Conservation (phyloP, 2,113 vertebrate species). For the Miniopterus natalensis region DNA sequence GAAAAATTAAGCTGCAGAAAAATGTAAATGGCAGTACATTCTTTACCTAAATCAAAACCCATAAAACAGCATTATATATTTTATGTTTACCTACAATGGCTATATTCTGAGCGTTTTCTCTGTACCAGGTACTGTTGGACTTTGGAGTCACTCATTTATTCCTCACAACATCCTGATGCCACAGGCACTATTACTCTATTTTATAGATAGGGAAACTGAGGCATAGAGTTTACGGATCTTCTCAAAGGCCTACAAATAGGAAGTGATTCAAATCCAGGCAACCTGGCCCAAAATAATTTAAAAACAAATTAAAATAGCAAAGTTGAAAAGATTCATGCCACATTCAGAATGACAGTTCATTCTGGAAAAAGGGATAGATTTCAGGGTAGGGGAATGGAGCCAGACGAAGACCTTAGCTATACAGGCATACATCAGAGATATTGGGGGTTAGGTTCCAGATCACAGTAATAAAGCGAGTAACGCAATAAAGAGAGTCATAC, state of each 20-base stretch:
- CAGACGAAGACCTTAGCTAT: not conserved
- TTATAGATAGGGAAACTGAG: not conserved
- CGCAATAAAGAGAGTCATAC: not conserved
- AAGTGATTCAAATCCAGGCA: constrained; percentile 38
- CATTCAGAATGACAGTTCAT: not conserved
- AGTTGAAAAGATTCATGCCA: constrained; percentile 5
- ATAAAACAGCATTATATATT: constrained; percentile 37
- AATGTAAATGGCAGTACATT: not conserved
- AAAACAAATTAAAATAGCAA: not conserved
- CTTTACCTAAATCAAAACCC: constrained; percentile 20
- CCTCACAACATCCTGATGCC: not conserved
- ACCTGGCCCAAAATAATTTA: not conserved
- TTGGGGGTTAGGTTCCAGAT: not conserved
- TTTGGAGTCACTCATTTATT: not conserved
- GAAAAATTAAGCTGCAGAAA: constrained; percentile 33
- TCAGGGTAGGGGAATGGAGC: not conserved
- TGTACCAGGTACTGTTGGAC: not conserved
- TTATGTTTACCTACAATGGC: constrained; percentile 28
- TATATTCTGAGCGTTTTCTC: constrained; percentile 7
- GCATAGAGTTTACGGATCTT: constrained; percentile 3
- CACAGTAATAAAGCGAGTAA: not conserved
- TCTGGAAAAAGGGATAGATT: not conserved
- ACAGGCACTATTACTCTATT: not conserved
- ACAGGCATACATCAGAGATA: not conserved
- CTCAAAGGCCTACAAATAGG: constrained; percentile 4